Conservation (phyloP, 1,140 invertebrate species). For the Trichomalopsis sarcophagae region DNA sequence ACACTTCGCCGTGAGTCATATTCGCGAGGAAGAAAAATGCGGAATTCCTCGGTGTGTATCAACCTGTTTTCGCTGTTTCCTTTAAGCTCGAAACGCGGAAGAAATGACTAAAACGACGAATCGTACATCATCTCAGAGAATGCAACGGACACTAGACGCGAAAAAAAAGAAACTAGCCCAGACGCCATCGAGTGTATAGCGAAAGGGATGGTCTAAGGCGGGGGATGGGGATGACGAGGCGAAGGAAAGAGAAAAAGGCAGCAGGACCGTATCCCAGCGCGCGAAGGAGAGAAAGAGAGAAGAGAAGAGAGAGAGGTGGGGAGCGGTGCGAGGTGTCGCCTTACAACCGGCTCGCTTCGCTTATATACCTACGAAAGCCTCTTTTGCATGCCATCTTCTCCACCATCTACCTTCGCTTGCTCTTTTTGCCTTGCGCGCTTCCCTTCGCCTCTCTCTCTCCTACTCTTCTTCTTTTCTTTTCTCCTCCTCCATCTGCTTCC, state of each 20-base stretch:
- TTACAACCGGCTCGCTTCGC: constrained; percentile 74
- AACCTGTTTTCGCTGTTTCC: constrained; percentile 47
- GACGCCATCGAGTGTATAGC: constrained; percentile 28
- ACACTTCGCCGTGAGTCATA: not conserved
- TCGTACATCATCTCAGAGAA: not conserved
- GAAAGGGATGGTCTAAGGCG: constrained; percentile 43
- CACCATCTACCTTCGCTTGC: constrained; percentile 68
- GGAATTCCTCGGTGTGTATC: constrained; percentile 28
- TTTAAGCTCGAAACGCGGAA: constrained; percentile 29
- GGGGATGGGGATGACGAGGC: constrained; percentile 15
- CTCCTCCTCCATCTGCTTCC: constrained; percentile 48
- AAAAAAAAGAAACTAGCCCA: not conserved
- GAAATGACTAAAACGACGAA: not conserved
- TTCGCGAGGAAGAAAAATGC: not conserved
- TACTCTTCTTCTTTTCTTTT: constrained; percentile 43
- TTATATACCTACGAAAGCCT: constrained; percentile 69
- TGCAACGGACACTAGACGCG: not conserved
- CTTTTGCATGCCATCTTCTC: constrained; percentile 75
- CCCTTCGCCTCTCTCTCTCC: constrained; percentile 54
- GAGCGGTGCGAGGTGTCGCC: constrained; percentile 71
- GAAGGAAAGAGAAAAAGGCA: constrained; percentile 35
- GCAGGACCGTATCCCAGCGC: constrained; percentile 31
- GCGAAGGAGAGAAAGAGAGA: constrained; percentile 37
- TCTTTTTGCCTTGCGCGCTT: constrained; percentile 66
- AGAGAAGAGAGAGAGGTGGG: constrained; percentile 63